Evolutionary conservation across 1,140 invertebrate genomes (phyloP).

Genomic region (Drosophila nannoptera): DNA sequence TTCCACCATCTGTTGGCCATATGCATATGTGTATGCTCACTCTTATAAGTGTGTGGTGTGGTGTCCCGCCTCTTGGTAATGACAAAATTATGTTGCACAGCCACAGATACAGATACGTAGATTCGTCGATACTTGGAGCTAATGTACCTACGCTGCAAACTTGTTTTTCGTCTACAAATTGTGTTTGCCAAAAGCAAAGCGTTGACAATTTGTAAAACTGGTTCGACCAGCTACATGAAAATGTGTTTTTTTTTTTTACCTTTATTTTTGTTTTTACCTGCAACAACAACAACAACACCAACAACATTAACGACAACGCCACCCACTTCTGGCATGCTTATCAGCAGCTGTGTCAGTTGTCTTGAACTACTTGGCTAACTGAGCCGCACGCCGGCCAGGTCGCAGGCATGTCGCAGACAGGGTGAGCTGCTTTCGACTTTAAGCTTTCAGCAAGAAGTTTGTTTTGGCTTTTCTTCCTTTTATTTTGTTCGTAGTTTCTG

Average conservation of each 20-base stretch:
- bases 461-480: slow-evolving; percentile 22
- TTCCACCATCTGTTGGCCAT: slow-evolving; percentile 71
- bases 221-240: slow-evolving; percentile 62
- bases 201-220: slow-evolving; percentile 77
- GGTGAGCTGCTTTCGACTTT: slow-evolving; percentile 62
- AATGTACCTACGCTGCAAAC: slow-evolving; percentile 53
- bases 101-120: slow-evolving; percentile 21
- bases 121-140: slow-evolving; percentile 18
- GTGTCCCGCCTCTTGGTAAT: slow-evolving; percentile 53
- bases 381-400: slow-evolving; percentile 2
- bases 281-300: not conserved
- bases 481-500: slow-evolving; percentile 40
- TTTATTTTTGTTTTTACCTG: slow-evolving; percentile 9
- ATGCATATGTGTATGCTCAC: slow-evolving; percentile 46
- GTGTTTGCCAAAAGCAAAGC: slow-evolving; percentile 70
- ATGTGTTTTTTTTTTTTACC: slow-evolving; percentile 13
- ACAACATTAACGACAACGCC: not conserved
- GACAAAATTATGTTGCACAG: slow-evolving; percentile 74
- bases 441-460: slow-evolving; percentile 68
- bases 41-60: slow-evolving; percentile 23
- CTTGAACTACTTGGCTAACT: slow-evolving; percentile 11
- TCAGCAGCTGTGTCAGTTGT: slow-evolving; percentile 29
- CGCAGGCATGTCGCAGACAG: slow-evolving; percentile 13
- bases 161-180: slow-evolving; percentile 69
- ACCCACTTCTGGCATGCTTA: slow-evolving; percentile 25